A percentile compares a stretch with the other conserved stretches of the same genome.
phyloP scores from a whole-genome alignment of 2,797 vertebrate genomes.

The Sphenodon punctatus region DNA sequence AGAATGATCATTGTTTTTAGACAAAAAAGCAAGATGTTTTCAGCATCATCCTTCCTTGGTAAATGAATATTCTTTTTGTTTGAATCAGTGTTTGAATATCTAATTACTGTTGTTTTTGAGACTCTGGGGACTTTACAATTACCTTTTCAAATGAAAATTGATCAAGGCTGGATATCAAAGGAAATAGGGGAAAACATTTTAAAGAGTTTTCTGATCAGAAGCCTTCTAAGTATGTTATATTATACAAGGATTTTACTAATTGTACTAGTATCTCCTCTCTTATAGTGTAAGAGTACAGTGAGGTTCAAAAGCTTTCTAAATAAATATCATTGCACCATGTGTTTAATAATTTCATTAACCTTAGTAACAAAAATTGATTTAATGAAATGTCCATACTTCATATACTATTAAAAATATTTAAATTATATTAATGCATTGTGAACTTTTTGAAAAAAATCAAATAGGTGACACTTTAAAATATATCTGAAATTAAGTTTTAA shows the following conservation, averaged over 20 bases:
- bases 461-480: too few relatives aligned
- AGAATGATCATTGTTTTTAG: constrained; percentile 19
- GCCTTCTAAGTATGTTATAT: not conserved
- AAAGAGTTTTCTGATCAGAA: constrained; percentile 4
- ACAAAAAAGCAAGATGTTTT: constrained; percentile 22
- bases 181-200: not conserved
- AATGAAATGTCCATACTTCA: too few relatives aligned
- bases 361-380: too few relatives aligned
- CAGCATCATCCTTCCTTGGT: constrained; percentile 28
- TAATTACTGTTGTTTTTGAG: constrained; percentile 38
- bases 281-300: not conserved
- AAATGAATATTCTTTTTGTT: constrained; percentile 35
- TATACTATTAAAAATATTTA: too few relatives aligned
- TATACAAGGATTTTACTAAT: not conserved
- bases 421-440: too few relatives aligned
- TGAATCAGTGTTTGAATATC: constrained; percentile 44
- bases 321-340: rapidly evolving
- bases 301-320: not conserved
- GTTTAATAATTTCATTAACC: too few relatives aligned
- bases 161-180: constrained; percentile 54
- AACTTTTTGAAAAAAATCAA: too few relatives aligned
- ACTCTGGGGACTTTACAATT: constrained; percentile 23
- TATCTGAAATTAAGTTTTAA: too few relatives aligned
- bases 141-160: constrained; percentile 55
- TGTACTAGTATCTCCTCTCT: not conserved